A percentile compares a stretch with the other conserved stretches of the same genome.
Evolutionary conservation across 2,888 invertebrate species (phyloP).

Genomic region (Zhuqinia jingwanae): DNA sequence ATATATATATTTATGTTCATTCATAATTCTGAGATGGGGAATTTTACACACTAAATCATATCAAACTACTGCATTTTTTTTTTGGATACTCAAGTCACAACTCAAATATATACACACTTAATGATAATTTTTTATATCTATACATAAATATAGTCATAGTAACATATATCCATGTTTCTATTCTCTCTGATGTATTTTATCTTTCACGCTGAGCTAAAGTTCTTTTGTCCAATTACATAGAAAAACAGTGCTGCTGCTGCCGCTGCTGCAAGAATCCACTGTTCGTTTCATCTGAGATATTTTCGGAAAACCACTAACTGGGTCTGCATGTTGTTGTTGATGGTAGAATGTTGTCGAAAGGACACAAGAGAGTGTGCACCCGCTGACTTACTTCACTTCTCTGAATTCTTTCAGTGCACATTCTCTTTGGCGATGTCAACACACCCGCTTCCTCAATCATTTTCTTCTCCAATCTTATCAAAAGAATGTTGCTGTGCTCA

Average conservation of each 20-base stretch:
- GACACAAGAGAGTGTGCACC: constrained; percentile 32
- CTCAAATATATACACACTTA: too few species aligned
- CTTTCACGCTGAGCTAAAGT: constrained; percentile 35
- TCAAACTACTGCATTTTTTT: too few species aligned
- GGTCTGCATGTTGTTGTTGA: constrained; percentile 20
- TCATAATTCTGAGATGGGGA: too few species aligned
- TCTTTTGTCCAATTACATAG: constrained; percentile 58
- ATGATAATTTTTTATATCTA: too few species aligned
- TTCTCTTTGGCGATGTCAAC: background rate
- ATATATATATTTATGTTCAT: too few species aligned
- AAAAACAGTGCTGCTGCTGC: constrained; percentile 18
- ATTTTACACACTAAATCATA: too few species aligned
- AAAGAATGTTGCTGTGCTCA: background rate
- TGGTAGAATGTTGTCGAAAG: constrained; percentile 27
- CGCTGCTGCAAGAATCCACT: constrained; percentile 53
- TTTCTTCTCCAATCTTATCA: background rate
- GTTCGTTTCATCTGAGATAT: constrained; percentile 4
- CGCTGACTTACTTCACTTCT: constrained; percentile 55
- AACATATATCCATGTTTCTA: too few species aligned
- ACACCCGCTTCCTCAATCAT: background rate
- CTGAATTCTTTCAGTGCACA: background rate
- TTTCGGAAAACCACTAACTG: constrained; percentile 60
- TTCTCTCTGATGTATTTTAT: background rate
- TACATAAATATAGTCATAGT: too few species aligned
- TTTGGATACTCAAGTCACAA: too few species aligned